Evolutionary conservation across 2,797 vertebrate genomes (phyloP).

Genomic region (Champsocephalus gunnari): DNA sequence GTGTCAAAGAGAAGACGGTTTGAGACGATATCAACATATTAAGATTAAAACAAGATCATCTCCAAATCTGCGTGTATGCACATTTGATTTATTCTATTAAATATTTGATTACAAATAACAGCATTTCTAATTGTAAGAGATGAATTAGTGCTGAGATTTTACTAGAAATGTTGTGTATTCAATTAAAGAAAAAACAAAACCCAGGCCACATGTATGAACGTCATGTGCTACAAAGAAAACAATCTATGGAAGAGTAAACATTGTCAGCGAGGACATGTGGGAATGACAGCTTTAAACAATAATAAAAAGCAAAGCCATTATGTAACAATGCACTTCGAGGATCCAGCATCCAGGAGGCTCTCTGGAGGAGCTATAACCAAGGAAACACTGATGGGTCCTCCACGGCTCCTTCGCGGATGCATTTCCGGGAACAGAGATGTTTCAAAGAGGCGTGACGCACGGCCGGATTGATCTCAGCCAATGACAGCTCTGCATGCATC

Average conservation of each 20-base stretch:
- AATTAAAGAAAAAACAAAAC: no score
- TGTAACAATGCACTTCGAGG: background rate
- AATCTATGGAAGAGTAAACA: background rate
- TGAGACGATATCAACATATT: background rate
- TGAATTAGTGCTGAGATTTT: background rate
- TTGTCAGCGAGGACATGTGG: background rate
- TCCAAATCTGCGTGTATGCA: background rate
- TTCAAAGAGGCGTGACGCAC: no score
- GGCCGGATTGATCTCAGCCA: no score
- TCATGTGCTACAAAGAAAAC: background rate
- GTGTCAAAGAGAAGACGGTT: background rate
- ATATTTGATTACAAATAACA: background rate
- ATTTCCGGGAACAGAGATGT: no score
- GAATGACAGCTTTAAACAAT: background rate
- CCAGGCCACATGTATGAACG: background rate
- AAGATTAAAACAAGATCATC: background rate
- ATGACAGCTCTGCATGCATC: no score
- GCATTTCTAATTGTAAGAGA: background rate
- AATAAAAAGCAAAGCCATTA: background rate
- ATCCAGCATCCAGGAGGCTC: no score
- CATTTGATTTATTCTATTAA: background rate
- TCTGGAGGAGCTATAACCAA: no score
- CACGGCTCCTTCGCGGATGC: no score
- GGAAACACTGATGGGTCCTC: no score
- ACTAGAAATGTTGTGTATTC: background rate